phyloP scores from a whole-genome alignment of 2,113 vertebrate genomes.

The Nesogale talazaci region DNA sequence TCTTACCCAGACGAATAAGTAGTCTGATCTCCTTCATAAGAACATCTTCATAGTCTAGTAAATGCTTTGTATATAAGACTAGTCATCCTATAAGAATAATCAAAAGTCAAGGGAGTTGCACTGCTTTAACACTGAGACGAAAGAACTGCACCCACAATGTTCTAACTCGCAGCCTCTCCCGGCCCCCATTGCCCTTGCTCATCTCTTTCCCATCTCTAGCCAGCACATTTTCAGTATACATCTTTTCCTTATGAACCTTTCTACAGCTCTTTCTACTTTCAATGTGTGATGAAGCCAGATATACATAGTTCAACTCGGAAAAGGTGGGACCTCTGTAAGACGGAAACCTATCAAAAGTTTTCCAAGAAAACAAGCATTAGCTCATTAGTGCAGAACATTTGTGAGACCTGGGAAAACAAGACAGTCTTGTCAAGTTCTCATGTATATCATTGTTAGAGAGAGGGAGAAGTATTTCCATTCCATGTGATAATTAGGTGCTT shows the following conservation, averaged over 20 bases:
- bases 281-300: not conserved
- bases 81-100: constrained; percentile 39
- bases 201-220: not conserved
- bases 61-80: not conserved
- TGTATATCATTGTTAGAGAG: not conserved
- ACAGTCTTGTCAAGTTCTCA: not conserved
- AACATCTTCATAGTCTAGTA: not conserved
- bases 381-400: not conserved
- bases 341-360: not conserved
- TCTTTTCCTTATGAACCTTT: not conserved
- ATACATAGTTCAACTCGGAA: not conserved
- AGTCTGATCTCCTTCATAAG: not conserved
- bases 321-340: not conserved
- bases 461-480: not conserved
- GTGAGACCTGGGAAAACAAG: not conserved
- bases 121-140: not conserved
- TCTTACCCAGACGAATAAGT: not conserved
- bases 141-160: not conserved
- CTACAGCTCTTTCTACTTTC: not conserved
- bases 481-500: not conserved
- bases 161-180: not conserved
- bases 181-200: not conserved
- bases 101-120: not conserved
- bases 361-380: not conserved
- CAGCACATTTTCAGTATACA: not conserved